Base-by-base conservation (phyloP, 2,888 invertebrate species). In the Oligia latruncula region DNA sequence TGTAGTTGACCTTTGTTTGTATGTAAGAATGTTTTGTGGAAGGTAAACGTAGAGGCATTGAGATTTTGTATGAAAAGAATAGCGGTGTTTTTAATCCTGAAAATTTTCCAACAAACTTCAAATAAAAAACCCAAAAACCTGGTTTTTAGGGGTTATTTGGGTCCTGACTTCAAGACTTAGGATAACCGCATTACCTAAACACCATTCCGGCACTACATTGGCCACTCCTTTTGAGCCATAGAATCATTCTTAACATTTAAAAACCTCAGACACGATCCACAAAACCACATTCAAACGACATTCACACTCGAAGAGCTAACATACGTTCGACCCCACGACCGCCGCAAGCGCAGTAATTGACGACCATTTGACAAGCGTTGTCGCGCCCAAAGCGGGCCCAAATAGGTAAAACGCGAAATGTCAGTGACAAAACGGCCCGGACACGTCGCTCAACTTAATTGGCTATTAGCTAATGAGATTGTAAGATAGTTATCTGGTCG, bases 361-460 rank as follows among this genome's bases (percentile, higher is more conserved):
- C 85, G 89, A 88, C 71, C 86, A 86, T 77, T 82, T 88, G 90
- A 89, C 89, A 85, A 81, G 82, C 80, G 81, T 82, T 86, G 89
- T 86, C 83, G 80, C 83, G 81, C 86, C 85, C 71, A 87, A 87
- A 86, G 89, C 86, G 85, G 84, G 72, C 86, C 89, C 88, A 90
- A 90, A 91, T 86, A 88, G 83, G 88, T 86, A 82, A 80, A 82
- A 83, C 71, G 82, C 85, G 78, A 88, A 85, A 84, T 74, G 84
- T 85, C 84, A 81, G 40, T 89, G 87, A 88, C 89, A 88, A 89
- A 89, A 88, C 81, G 82, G 95, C 94, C 95, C 95, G 96, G 95
- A 96, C 95, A 93, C 94, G 96, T 96, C 96, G 93, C 92, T 96
- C 96, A 93, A 89, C 89, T 95, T 96, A 96, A 96, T 96, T 96